Evolutionary conservation across 2,888 invertebrate species (phyloP), one percentile per base, ranked within the genome.

Genomic region (Oscheius onirici): DNA sequence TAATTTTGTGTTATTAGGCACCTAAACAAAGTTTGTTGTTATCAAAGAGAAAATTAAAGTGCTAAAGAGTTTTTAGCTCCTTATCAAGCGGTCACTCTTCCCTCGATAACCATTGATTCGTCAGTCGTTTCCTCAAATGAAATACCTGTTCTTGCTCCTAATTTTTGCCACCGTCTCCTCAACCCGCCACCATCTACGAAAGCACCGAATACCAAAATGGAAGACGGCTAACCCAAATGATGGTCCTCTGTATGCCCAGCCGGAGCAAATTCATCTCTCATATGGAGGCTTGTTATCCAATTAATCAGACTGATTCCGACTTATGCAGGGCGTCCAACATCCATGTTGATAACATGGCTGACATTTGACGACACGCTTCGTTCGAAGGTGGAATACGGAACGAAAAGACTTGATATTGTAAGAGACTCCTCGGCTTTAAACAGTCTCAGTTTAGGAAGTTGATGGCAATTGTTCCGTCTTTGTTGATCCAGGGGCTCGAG

Each of bases 191-290:
- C 28, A 52, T 34, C 58, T 69, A 1, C 69, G 26, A 10, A 58
- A 58, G 86, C 88, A 74, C 26, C 76, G 82, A 57, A 73, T 68
- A 15, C 77, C 80, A 13, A n/a, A 61, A 8, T 82, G 82, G 82
- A 66, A 72, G 17, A 41, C 71, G 3, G 69, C 71, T 52, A 73
- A 83, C 63, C 73, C 74, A 40, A 83, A 83, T 34, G 73, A 72
- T 20, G 86, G 84, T 0, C 86, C 86, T 10, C 68, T 75, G 10
- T 81, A 74, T 46, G 81, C 81, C 1, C 86, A 86, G 46, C 86
- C 86, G 2, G 86, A 86, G 60, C 86, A 86, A 69, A 70, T 86
- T 3, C 85, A 86, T 70, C 65, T 86, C 26, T 74, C 83, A 20
- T 86, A 84, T 72, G 84, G 79, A 55, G 84, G 85, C 54, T 41